Base-by-base conservation (phyloP, 2,797 vertebrate species). In the Oreochromis grahami region DNA sequence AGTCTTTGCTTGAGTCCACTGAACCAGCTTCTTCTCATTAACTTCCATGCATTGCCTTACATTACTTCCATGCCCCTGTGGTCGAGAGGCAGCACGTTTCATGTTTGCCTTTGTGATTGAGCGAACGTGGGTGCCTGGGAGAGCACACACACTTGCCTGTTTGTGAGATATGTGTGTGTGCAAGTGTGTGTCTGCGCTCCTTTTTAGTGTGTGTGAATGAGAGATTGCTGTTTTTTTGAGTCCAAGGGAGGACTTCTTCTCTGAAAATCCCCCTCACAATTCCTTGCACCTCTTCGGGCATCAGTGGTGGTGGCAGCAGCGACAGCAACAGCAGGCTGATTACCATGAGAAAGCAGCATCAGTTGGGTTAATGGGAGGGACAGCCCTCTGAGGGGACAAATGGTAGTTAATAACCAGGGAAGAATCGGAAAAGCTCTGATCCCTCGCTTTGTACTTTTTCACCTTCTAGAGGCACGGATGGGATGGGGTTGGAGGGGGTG, bases 321-420 rank as follows among this genome's bases (percentile, higher is more conserved):
- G 65, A 80, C 3, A 14, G 84, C 92, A 90, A 94, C 96, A 95
- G 94, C 93, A 93, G 94, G 93, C 96, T 96, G 95, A 97, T 97
- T 97, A 95, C 95, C 96, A 97, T 97, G 94, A 97, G 95, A 96
- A 97, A 96, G 95, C 96, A 95, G 95, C 96, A 96, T 96, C 95
- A 94, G 95, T 96, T 94, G 94, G 93, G 94, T 95, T 95, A 96
- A 96, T 95, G 94, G 95, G 93, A 93, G 93, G 95, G 94, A 93
- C 93, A 89, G 94, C 90, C 92, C 94, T 95, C 89, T 65, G 85
- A 92, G 91, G 90, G 94, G 91, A 94, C 93, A 94, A 95, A 94
- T 76, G 92, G 94, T 93, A 94, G 95, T 96, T 96, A 96, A 96
- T 96, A 96, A 95, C 94, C 92, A 94, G 93, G 86, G 91, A 91